Conservation (phyloP, 2,888 invertebrate species). For the Dryobotodes eremita region DNA sequence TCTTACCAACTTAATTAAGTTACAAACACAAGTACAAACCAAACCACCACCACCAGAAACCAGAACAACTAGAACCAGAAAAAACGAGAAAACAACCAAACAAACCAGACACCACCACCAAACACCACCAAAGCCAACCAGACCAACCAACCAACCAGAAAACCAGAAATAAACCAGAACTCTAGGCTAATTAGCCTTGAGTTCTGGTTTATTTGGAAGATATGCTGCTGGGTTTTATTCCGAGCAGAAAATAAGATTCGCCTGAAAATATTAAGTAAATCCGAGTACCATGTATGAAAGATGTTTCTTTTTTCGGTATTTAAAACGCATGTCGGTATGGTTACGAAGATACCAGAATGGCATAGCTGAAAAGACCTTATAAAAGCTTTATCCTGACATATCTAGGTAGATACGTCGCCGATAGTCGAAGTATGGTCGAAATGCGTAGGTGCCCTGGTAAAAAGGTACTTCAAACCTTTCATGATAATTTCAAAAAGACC, state of each 20-base stretch:
- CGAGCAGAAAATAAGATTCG: not conserved
- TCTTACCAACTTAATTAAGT: not conserved
- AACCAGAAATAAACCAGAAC: too few relatives aligned
- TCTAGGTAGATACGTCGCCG: not conserved
- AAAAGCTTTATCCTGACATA: not conserved
- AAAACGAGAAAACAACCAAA: too few relatives aligned
- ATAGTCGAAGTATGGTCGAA: not conserved
- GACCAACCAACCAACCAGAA: too few relatives aligned
- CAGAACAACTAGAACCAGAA: too few relatives aligned
- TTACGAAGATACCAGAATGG: not conserved
- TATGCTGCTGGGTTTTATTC: not conserved
- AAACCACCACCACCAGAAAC: too few relatives aligned
- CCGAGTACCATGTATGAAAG: too few relatives aligned
- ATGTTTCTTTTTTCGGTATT: not conserved
- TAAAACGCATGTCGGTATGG: not conserved
- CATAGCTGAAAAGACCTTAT: not conserved
- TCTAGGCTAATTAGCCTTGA: too few relatives aligned
- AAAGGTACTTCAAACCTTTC: not conserved
- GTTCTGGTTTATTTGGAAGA: not conserved
- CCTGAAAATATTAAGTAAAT: too few relatives aligned
- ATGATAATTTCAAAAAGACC: not conserved
- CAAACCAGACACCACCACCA: too few relatives aligned
- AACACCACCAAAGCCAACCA: too few relatives aligned
- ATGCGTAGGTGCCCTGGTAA: not conserved
- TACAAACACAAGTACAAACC: too few relatives aligned